Percentiles rank a stretch among this genome's conserved stretches.
phyloP scores from a whole-genome alignment of 2,113 vertebrate species.

The Danionella cerebrum region DNA sequence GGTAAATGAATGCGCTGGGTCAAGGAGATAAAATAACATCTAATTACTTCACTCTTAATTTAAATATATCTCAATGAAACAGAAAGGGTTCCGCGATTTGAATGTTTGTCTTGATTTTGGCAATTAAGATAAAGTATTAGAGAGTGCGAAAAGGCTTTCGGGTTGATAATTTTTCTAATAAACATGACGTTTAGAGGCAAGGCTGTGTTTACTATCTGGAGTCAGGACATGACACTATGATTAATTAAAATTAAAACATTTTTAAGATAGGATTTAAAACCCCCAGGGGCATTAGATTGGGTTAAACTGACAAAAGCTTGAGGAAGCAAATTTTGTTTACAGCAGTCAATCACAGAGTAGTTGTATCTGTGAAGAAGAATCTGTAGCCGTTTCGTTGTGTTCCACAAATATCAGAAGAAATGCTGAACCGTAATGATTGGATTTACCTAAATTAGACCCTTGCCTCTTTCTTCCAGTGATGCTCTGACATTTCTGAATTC shows the following conservation, averaged over 20 bases:
- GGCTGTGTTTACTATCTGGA: constrained; percentile 51
- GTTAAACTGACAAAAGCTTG: constrained; percentile 57
- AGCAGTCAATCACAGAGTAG: too few species aligned
- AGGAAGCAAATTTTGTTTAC: constrained; percentile 44
- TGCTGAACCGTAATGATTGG: too few species aligned
- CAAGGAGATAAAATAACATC: constrained; percentile 48
- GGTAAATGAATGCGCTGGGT: constrained; percentile 51
- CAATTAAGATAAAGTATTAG: constrained; percentile 32
- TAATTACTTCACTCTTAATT: constrained; percentile 67
- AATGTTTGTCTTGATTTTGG: constrained; percentile 29
- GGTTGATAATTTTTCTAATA: constrained; percentile 62
- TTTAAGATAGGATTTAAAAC: constrained; percentile 61
- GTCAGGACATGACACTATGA: constrained; percentile 60
- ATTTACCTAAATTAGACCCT: too few species aligned
- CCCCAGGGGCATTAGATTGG: constrained; percentile 51
- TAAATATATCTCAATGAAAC: constrained; percentile 53
- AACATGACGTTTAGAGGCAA: constrained; percentile 52
- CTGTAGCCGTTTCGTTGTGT: too few species aligned
- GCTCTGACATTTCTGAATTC: too few species aligned
- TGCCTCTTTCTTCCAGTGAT: too few species aligned
- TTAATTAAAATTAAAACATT: constrained; percentile 70
- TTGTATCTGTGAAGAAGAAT: too few species aligned
- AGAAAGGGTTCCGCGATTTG: constrained; percentile 45
- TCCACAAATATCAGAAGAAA: too few species aligned
- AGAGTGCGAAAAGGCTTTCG: constrained; percentile 49